These are phyloP conservation scores for Chloromyia formosa DNA, from an alignment of 2,888 invertebrate species.

Conservation along the genomic window DNA sequence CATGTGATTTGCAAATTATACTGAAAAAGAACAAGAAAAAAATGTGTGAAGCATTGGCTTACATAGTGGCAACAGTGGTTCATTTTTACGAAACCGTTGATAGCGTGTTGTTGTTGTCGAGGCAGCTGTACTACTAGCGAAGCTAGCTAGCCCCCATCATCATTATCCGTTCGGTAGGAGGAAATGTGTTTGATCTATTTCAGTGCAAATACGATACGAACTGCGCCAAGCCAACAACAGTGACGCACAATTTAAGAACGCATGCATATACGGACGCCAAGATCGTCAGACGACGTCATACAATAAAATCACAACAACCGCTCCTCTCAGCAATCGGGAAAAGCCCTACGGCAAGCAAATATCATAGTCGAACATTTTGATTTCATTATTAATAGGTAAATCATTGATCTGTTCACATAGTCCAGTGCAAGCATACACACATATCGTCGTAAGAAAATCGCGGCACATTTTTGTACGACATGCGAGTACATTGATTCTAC, in stretches of 20 bases:
- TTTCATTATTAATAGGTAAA: not conserved
- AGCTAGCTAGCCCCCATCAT: too few relatives aligned
- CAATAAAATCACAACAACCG: too few relatives aligned
- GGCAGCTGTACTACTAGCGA: too few relatives aligned
- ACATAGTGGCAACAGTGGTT: not conserved
- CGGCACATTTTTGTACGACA: too few relatives aligned
- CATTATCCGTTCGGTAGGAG: too few relatives aligned
- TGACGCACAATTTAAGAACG: conserved; percentile 22
- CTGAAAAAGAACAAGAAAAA: not conserved
- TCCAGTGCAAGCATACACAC: conserved; percentile 3
- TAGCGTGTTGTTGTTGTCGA: too few relatives aligned
- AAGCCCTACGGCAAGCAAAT: not conserved
- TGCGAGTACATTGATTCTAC: too few relatives aligned
- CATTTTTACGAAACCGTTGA: not conserved
- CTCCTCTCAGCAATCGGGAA: not conserved
- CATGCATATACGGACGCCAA: not conserved
- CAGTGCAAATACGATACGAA: conserved; percentile 2
- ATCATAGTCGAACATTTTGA: not conserved
- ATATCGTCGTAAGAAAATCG: not conserved
- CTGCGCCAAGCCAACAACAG: conserved; percentile 12
- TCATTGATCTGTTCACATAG: not conserved
- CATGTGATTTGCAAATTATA: too few relatives aligned
- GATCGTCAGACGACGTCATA: not conserved
- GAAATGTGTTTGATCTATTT: conserved; percentile 13
- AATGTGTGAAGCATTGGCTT: conserved; percentile 1